Evolutionary conservation across 2,113 vertebrate species (phyloP).

Genomic region (Ardeotis arabs): DNA sequence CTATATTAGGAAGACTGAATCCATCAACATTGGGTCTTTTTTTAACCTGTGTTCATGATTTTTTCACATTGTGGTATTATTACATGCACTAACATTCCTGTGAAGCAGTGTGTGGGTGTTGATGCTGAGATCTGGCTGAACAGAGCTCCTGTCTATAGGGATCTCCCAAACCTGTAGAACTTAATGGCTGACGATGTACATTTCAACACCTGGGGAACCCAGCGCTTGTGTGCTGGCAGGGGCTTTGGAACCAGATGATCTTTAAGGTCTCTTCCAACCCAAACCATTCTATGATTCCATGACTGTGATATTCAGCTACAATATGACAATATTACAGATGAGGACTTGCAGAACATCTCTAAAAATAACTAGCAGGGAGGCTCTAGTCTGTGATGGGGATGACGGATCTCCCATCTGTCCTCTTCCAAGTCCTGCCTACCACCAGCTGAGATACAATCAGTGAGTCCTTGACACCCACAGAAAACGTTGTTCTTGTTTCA

Average conservation of each 20-base stretch:
- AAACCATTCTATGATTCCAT: no score
- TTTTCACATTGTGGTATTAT: background rate
- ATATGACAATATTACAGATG: background rate
- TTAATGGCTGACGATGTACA: rapidly evolving
- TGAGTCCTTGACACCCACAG: background rate
- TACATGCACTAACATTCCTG: background rate
- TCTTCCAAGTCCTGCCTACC: background rate
- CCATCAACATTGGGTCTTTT: rapidly evolving
- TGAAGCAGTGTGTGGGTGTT: rapidly evolving
- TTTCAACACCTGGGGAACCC: background rate
- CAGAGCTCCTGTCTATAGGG: rapidly evolving
- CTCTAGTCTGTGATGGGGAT: background rate
- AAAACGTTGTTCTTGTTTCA: background rate
- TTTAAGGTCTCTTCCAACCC: no score
- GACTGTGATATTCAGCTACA: background rate
- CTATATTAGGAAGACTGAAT: background rate
- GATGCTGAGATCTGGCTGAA: background rate
- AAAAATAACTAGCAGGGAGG: background rate
- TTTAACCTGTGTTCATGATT: background rate
- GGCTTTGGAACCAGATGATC: no score
- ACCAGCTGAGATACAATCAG: background rate
- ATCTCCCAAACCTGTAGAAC: background rate
- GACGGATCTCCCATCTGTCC: background rate
- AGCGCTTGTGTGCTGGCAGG: no score
- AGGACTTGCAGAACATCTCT: background rate